Base-by-base conservation (phyloP, 2,888 invertebrate genomes). In the Dolichopus griseipennis region DNA sequence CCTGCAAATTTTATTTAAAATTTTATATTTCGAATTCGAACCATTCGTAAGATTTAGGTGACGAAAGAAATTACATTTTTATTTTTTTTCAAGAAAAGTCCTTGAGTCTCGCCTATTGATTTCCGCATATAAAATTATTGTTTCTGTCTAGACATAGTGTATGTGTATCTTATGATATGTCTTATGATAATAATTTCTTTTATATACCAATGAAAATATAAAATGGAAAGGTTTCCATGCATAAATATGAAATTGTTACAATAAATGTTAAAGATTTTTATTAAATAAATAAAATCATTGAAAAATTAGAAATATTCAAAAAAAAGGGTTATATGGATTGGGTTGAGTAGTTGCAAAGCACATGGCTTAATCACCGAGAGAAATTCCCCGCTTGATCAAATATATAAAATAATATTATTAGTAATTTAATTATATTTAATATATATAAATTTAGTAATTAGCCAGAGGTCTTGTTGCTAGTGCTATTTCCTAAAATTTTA, bases 101-200 rank as follows among this genome's bases (percentile, higher is more conserved):
- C 78, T 78, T 78, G 79, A 76, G 76, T 77, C 76, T 75, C 72
- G 73, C 72, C 76, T 74, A 74, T 74, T 73, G 75, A 76, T 78
- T 78, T 78, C 78, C 78, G 78, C 78, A 78, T 79, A 64, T 20
- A 64, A 64, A 34, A 64, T 64, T 37, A 34, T 64, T 27, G 18
- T 64, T 33, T 34, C 33, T 64, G 64, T 64, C 64, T 64, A 64
- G 64, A 64, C 64, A 3, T 9, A 27, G 64, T 7, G 20, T 5
- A 64, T 63, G 12, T 63, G 22, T 63, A 22, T 62, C 15, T 8
- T 63, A 61, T 63, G n/a, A 41, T 41, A 7, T 63, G 12, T 62
- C 15, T 8, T 63, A 61, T 63, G n/a, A 41, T 41, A 7, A 41
- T 41, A 15, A 41, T 52, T 18, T 52, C 52, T 18, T 52, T 18